Base-by-base conservation (phyloP, 2,797 vertebrate species). In the Hapalemur alaotrensis region DNA sequence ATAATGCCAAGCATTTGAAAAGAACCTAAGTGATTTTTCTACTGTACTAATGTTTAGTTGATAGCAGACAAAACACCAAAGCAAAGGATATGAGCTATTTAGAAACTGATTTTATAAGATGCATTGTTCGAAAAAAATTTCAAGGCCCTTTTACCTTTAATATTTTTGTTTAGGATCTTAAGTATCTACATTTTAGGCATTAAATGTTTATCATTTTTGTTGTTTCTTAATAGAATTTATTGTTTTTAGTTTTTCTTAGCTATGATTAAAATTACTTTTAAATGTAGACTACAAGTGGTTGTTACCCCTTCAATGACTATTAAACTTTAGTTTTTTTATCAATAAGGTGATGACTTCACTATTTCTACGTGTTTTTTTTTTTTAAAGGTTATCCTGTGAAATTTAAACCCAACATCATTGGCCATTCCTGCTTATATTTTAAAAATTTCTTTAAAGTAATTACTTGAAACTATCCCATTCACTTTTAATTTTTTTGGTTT, bases 1-100 rank as follows among this genome's bases (percentile, higher is more conserved):
- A 99, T 98, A 99, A 99, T 98, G 99, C 99, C 98, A 99, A 99
- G 97, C 99, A 99, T 98, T 99, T 99, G 98, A 99, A 99, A 98
- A 99, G 98, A 98, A 98, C 98, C 98, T 99, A 97, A 98, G 97
- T 63, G 7, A 97, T 96, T 98, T 98, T 98, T 91, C 97, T 98
- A 95, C 97, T 98, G 98, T 97, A 96, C 75, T 93, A 97, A 97
- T 95, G 96, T 98, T 98, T 98, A 98, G 97, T 54, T 96, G 97
- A 95, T 97, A 98, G 97, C 97, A 98, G 97, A 98, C 91, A 98
- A 97, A 98, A 98, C 98, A 98, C 99, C 99, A 99, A 99, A 99
- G 98, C 97, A 98, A 98, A 98, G 98, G 92, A 98, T 98, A 98
- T 96, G 98, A 98, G 98, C 95, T 98, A 98, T 98, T 97, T 98